These are phyloP conservation scores for Lithophane ornitopus DNA, from an alignment of 2,888 invertebrate genomes.

Conservation along the genomic window DNA sequence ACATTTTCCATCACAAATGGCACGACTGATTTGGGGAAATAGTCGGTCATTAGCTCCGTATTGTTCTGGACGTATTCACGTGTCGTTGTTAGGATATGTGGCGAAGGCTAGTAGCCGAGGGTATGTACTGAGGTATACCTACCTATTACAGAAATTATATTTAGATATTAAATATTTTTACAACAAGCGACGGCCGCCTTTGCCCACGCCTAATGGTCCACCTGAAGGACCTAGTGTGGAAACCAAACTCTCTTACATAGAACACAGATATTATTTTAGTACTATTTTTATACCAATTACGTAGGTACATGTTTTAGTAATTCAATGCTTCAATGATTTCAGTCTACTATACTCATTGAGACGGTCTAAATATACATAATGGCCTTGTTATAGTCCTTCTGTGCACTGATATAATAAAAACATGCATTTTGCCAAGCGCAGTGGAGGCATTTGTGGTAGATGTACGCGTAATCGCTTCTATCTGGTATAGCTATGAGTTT, in stretches of 20 bases:
- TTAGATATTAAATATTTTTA: neutral
- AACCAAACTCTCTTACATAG: too few relatives aligned
- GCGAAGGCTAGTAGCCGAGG: neutral
- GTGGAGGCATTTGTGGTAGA: neutral
- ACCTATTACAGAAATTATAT: neutral
- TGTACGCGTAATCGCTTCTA: neutral
- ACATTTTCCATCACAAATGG: slow-evolving; percentile 15
- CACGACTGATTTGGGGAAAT: slow-evolving; percentile 30
- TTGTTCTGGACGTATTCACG: slow-evolving; percentile 40
- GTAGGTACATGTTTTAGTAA: neutral
- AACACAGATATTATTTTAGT: neutral
- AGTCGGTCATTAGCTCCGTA: slow-evolving; percentile 33
- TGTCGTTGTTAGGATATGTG: slow-evolving; percentile 3
- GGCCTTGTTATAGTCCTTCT: neutral
- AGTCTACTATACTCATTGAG: neutral
- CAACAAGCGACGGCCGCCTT: too few relatives aligned
- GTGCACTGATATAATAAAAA: too few relatives aligned
- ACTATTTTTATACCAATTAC: neutral
- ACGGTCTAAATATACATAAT: neutral
- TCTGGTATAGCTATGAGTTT: neutral
- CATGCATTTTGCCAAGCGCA: neutral
- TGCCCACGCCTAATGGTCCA: too few relatives aligned
- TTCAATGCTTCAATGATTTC: neutral
- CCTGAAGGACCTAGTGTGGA: too few relatives aligned
- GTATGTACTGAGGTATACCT: too few relatives aligned